These are phyloP conservation scores for Eilema depressum DNA, from an alignment of 2,888 invertebrate species.

Conservation along the genomic window DNA sequence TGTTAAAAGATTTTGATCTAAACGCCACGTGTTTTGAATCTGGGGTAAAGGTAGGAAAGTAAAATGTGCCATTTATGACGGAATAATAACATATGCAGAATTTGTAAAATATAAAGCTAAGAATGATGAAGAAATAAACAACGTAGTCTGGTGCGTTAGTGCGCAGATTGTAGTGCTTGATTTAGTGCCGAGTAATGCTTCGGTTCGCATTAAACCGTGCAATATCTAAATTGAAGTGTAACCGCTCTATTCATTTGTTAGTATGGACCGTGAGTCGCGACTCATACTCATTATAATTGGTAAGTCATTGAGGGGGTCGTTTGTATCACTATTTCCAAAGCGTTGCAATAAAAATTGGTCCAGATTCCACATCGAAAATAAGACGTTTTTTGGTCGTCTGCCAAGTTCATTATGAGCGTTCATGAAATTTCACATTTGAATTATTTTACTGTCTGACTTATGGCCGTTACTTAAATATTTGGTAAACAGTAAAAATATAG, in stretches of 20 bases:
- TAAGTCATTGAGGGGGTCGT: constrained; percentile 75
- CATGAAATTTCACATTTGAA: constrained; percentile 88
- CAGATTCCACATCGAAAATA: constrained; percentile 87
- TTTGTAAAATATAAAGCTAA: constrained; percentile 72
- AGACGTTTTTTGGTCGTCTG: constrained; percentile 86
- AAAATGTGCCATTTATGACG: constrained; percentile 64
- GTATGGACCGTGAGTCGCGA: constrained; percentile 32
- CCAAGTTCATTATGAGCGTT: constrained; percentile 88
- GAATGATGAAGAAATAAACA: constrained; percentile 69
- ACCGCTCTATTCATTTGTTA: constrained; percentile 48
- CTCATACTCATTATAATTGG: constrained; percentile 61
- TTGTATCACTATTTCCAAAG: constrained; percentile 82
- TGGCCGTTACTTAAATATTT: constrained; percentile 87
- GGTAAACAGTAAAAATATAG: constrained; percentile 87
- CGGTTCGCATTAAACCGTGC: constrained; percentile 49
- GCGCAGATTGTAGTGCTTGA: constrained; percentile 58
- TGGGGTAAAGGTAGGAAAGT: constrained; percentile 56
- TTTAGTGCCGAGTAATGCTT: constrained; percentile 59
- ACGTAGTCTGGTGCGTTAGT: constrained; percentile 58
- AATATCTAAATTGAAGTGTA: constrained; percentile 51
- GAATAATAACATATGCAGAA: constrained; percentile 73
- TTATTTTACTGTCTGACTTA: constrained; percentile 87
- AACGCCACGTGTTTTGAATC: constrained; percentile 73
- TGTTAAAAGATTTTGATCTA: constrained; percentile 69
- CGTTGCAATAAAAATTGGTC: constrained; percentile 86